Base-by-base conservation (phyloP, 2,888 invertebrate genomes). In the Agrilus cyanescens region DNA sequence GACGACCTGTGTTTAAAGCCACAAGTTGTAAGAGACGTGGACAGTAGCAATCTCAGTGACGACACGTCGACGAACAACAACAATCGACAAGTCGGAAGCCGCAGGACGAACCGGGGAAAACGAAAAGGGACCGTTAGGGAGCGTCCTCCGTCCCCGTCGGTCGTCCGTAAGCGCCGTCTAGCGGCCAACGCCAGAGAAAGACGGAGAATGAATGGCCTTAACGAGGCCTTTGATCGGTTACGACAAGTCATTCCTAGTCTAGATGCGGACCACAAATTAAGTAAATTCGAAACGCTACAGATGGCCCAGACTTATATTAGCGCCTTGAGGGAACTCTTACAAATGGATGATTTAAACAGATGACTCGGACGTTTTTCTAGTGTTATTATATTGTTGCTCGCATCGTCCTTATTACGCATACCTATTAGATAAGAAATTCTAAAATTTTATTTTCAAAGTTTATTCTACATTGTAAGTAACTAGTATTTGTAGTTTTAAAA, bases 251-350 rank as follows among this genome's bases (percentile, higher is more conserved):
- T 84, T 36, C 83, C 83, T 1, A 76, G 76, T 18, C 63, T 82
- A 36, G 78, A 80, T 14, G 76, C 75, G 43, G 80, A 82, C 55
- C 72, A 78, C 46, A 80, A 82, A 62, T 67, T 83, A 43, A 81
- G 81, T 53, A 84, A 84, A 62, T 82, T 77, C 57, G 83, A 84
- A 62, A 83, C 83, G n/a, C 65, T 84, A 29, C 82, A 82, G 65
- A 82, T 84, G 82, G 83, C 83, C 1, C 82, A 82, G 57, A 80
- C 78, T 2, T 83, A 83, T 58, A 83, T 83, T 44, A 65, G 73
- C 0, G 80, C 81, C 1, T 64, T 84, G n/a, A 70, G 75, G 53
- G 81, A 82, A 52, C 64, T 82, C 29, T 63, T 80, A 36, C 59
- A 63, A 42, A 49, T 58, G 29, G 57, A 56, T 33, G 53, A 49